Conservation (phyloP, 2,888 invertebrate species). For the Ectemnius continuus region DNA sequence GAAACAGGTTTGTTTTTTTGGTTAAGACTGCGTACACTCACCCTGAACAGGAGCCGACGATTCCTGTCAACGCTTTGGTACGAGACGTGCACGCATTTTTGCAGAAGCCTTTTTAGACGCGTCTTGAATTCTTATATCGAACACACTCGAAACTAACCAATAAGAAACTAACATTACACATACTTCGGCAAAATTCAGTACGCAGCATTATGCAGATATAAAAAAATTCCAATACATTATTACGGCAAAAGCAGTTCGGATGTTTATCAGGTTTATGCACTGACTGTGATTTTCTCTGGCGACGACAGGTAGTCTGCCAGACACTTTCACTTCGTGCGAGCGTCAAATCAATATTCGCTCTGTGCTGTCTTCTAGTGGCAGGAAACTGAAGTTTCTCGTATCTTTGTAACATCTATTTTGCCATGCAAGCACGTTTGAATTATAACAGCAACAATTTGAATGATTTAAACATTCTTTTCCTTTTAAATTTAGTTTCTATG, state of each 20-base stretch:
- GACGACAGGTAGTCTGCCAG: not conserved
- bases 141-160: not conserved
- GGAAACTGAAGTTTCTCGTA: not conserved
- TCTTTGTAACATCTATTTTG: no score
- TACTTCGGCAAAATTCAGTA: not conserved
- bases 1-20: no score
- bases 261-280: no score
- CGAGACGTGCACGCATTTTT: slow-evolving; percentile 52
- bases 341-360: not conserved
- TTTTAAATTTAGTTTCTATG: no score
- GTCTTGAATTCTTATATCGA: slow-evolving; percentile 26
- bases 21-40: slow-evolving; percentile 32
- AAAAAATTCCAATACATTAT: no score
- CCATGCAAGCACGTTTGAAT: no score
- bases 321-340: slow-evolving; percentile 1
- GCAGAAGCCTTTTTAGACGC: slow-evolving; percentile 53
- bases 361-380: not conserved
- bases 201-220: not conserved
- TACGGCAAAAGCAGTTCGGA: no score
- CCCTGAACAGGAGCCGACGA: slow-evolving; percentile 28
- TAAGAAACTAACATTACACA: not conserved
- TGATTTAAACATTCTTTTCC: no score
- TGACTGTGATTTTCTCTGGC: not conserved
- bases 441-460: no score
- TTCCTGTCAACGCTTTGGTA: slow-evolving; percentile 42